Evolutionary conservation across 2,888 invertebrate species (phyloP).

Genomic region (Harpalus rubripes): DNA sequence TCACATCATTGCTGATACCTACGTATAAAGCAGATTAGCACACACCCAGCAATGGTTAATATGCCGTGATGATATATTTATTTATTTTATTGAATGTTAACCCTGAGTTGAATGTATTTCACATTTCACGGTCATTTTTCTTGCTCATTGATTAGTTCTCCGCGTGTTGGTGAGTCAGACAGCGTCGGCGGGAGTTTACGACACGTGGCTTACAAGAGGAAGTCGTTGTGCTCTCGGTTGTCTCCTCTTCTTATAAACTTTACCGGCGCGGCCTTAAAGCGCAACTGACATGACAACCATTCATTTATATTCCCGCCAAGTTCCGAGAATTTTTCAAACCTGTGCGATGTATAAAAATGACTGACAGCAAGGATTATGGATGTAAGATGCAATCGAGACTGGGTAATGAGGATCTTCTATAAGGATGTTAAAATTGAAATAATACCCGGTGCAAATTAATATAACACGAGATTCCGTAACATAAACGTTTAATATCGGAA

Average conservation of each 20-base stretch:
- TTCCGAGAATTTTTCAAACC: constrained; percentile 5
- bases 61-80: too few relatives aligned
- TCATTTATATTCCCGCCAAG: constrained; percentile 34
- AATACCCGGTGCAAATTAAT: too few relatives aligned
- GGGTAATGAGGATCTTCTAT: too few relatives aligned
- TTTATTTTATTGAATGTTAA: too few relatives aligned
- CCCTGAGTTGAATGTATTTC: not conserved
- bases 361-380: too few relatives aligned
- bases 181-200: not conserved
- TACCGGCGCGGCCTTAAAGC: not conserved
- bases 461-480: too few relatives aligned
- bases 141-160: constrained; percentile 45
- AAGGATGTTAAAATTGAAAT: too few relatives aligned
- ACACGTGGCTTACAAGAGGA: constrained; percentile 17
- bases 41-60: too few relatives aligned
- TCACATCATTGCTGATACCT: too few relatives aligned
- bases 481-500: too few relatives aligned
- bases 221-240: not conserved
- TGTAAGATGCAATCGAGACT: too few relatives aligned
- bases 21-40: too few relatives aligned
- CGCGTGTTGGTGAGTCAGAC: constrained; percentile 38
- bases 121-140: constrained; percentile 35
- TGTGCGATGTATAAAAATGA: not conserved
- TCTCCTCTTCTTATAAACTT: constrained; percentile 14
- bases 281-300: constrained; percentile 12